phyloP scores from a whole-genome alignment of 1,140 invertebrate genomes.

The Neoseiulus cucumeris region DNA sequence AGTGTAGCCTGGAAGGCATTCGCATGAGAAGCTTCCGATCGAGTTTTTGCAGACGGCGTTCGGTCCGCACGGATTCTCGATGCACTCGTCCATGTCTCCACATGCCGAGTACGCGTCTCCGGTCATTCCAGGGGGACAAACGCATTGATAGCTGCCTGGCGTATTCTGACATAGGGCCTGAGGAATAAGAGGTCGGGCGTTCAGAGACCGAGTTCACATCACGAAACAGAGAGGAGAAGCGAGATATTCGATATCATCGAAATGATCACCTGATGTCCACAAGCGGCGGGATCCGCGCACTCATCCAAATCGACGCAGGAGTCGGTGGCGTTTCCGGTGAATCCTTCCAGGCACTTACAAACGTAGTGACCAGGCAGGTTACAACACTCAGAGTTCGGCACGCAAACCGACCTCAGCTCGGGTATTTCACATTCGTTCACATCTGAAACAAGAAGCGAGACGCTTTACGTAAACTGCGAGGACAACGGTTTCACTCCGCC shows the following conservation, averaged over 20 bases:
- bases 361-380: constrained; percentile 80
- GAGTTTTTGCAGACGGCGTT: constrained; percentile 48
- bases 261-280: neutral
- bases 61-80: constrained; percentile 43
- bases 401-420: constrained; percentile 52
- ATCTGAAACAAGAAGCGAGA: constrained; percentile 47
- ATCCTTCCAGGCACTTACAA: constrained; percentile 77
- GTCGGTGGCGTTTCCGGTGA: constrained; percentile 27
- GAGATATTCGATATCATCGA: no score
- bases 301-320: constrained; percentile 14
- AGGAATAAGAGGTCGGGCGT: neutral
- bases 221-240: no score
- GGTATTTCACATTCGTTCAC: constrained; percentile 83
- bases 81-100: constrained; percentile 52
- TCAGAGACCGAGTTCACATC: no score
- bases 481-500: neutral
- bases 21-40: constrained; percentile 47
- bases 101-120: constrained; percentile 52
- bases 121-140: constrained; percentile 54
- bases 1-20: constrained; percentile 45
- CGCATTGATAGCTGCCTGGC: constrained; percentile 67
- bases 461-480: neutral
- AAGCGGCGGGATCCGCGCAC: neutral
- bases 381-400: constrained; percentile 76
- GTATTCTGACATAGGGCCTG: constrained; percentile 53